A percentile compares a stretch with the other conserved stretches of the same genome.
phyloP scores from a whole-genome alignment of 2,888 invertebrate genomes.

The Abrostola tripartita region DNA sequence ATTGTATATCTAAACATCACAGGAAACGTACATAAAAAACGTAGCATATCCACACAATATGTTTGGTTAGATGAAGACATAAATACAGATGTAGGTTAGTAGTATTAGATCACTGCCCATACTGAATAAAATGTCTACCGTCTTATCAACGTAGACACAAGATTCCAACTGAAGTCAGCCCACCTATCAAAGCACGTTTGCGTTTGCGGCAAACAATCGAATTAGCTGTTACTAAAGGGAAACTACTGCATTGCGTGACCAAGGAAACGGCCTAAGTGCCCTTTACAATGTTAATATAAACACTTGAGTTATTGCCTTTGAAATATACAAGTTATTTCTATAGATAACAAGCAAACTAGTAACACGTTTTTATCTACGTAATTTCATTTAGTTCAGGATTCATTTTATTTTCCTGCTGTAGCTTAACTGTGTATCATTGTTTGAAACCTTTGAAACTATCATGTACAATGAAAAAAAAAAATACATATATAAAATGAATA shows the following conservation, averaged over 20 bases:
- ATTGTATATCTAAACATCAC: no score
- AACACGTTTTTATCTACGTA: background rate
- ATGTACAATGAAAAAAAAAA: no score
- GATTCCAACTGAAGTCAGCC: background rate
- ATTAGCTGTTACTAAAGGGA: slow-evolving; percentile 57
- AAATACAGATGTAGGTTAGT: background rate
- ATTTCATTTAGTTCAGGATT: no score
- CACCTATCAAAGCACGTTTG: slow-evolving; percentile 21
- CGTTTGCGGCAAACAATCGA: slow-evolving; percentile 36
- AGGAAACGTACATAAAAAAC: no score
- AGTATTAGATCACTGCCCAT: slow-evolving; percentile 5
- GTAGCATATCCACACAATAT: background rate
- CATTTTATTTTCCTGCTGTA: no score
- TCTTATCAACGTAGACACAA: background rate
- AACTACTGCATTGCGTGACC: slow-evolving; percentile 54
- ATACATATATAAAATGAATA: no score
- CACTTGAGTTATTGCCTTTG: slow-evolving; percentile 42
- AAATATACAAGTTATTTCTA: slow-evolving; percentile 25
- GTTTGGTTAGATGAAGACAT: background rate
- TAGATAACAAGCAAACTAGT: slow-evolving; percentile 33
- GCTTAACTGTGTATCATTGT: no score
- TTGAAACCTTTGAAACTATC: no score
- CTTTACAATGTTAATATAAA: slow-evolving; percentile 48
- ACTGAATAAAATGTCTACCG: background rate
- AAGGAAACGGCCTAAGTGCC: slow-evolving; percentile 43